phyloP scores from a whole-genome alignment of 2,888 invertebrate species.

The Hypena proboscidalis region DNA sequence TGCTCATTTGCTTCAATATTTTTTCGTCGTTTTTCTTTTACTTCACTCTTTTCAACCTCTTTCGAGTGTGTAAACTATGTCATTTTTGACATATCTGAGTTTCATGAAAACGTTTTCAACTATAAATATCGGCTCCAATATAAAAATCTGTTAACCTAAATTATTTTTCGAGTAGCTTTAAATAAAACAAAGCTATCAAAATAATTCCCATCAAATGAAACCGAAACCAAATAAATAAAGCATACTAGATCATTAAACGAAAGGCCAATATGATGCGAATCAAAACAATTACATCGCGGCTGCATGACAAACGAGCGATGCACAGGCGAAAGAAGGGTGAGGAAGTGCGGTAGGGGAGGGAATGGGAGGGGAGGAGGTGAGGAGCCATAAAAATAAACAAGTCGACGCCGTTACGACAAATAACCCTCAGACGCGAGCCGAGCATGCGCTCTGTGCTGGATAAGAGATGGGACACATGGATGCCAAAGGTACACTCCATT shows the following conservation, averaged over 20 bases:
- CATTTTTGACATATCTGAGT: too few species aligned
- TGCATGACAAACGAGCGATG: slow-evolving; percentile 39
- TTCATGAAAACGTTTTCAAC: too few species aligned
- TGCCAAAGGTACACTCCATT: slow-evolving; percentile 1
- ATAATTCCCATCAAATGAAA: slow-evolving; percentile 2
- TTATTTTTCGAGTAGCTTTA: neutral
- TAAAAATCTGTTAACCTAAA: too few species aligned
- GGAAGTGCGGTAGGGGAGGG: slow-evolving; percentile 9
- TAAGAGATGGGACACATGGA: slow-evolving; percentile 3
- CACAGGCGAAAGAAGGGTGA: slow-evolving; percentile 11
- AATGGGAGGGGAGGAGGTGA: slow-evolving; percentile 7
- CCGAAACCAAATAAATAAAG: slow-evolving; percentile 7
- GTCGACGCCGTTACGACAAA: slow-evolving; percentile 46
- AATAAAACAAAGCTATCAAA: neutral
- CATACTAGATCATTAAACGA: slow-evolving; percentile 25
- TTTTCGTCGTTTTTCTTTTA: too few species aligned
- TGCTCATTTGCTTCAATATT: too few species aligned
- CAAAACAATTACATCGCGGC: slow-evolving; percentile 39
- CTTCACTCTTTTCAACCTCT: too few species aligned
- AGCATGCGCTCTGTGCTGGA: slow-evolving; percentile 40
- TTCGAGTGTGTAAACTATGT: too few species aligned
- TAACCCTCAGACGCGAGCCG: slow-evolving; percentile 35
- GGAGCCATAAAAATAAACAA: slow-evolving; percentile 52
- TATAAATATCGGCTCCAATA: too few species aligned
- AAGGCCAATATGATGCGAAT: slow-evolving; percentile 30